phyloP scores from a whole-genome alignment of 2,797 vertebrate genomes.

The Antrozous pallidus region DNA sequence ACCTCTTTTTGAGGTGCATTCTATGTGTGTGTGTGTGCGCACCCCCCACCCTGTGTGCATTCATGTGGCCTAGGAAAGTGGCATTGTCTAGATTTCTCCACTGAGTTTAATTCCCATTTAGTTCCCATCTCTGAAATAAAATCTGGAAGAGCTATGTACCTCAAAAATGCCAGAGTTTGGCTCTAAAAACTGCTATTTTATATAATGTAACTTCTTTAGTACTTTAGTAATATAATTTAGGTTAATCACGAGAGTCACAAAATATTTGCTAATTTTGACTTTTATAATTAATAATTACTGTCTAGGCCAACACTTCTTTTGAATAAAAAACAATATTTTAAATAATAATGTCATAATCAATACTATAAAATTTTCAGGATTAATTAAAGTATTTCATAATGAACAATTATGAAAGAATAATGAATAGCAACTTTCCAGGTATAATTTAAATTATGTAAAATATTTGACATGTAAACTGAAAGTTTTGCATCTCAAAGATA shows the following conservation, averaged over 20 bases:
- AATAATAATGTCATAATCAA: neutral
- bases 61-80: too few species aligned
- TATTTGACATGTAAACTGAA: neutral
- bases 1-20: neutral
- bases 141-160: neutral
- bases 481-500: neutral
- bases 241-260: neutral
- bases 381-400: neutral
- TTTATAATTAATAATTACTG: neutral
- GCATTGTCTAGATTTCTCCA: neutral
- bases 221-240: neutral
- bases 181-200: neutral
- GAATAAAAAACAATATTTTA: neutral
- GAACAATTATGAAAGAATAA: neutral
- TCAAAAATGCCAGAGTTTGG: neutral
- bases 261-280: neutral
- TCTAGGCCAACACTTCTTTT: neutral
- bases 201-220: neutral
- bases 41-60: fast-evolving
- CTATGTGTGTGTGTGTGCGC: neutral
- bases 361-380: neutral
- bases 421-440: neutral
- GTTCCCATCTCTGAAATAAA: neutral
- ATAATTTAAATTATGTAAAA: neutral
- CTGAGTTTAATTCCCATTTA: neutral